These are phyloP conservation scores for Gymnocheta viridis DNA, from an alignment of 2,888 invertebrate species.

Conservation along the genomic window DNA sequence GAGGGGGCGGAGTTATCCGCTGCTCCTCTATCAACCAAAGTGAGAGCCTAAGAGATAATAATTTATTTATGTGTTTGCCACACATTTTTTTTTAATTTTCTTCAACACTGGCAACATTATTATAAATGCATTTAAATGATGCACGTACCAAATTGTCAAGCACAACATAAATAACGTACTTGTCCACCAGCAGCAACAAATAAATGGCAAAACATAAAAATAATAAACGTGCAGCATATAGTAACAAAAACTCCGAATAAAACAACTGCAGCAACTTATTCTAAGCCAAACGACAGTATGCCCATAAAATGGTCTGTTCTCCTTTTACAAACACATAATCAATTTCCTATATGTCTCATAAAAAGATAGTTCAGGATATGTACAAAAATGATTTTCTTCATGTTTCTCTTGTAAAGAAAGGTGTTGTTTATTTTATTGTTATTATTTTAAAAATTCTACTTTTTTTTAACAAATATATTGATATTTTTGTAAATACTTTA, in stretches of 20 bases:
- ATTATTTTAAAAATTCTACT: neutral
- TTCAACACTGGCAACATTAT: conserved; percentile 44
- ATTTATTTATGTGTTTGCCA: neutral
- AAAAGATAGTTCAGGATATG: neutral
- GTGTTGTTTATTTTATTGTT: neutral
- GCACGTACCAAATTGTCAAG: conserved; percentile 64
- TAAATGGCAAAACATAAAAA: neutral
- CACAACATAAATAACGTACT: conserved; percentile 65
- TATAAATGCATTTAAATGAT: conserved; percentile 41
- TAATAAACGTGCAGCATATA: conserved; percentile 46
- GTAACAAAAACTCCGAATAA: conserved; percentile 26
- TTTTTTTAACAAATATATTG: neutral
- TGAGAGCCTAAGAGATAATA: too few relatives aligned
- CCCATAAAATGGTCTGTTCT: conserved; percentile 56
- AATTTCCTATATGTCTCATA: conserved; percentile 24
- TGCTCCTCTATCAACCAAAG: too few relatives aligned
- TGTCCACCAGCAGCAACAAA: conserved; percentile 51
- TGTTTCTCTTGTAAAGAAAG: neutral
- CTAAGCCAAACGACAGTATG: conserved; percentile 32
- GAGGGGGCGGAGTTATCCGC: too few relatives aligned
- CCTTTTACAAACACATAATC: neutral
- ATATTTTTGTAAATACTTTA: neutral
- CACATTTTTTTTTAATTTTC: neutral
- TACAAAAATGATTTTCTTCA: neutral
- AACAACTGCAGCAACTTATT: conserved; percentile 54